Evolutionary conservation across 2,113 vertebrate genomes (phyloP), one percentile per base, ranked within the genome.

Genomic region (Pao palembangensis): DNA sequence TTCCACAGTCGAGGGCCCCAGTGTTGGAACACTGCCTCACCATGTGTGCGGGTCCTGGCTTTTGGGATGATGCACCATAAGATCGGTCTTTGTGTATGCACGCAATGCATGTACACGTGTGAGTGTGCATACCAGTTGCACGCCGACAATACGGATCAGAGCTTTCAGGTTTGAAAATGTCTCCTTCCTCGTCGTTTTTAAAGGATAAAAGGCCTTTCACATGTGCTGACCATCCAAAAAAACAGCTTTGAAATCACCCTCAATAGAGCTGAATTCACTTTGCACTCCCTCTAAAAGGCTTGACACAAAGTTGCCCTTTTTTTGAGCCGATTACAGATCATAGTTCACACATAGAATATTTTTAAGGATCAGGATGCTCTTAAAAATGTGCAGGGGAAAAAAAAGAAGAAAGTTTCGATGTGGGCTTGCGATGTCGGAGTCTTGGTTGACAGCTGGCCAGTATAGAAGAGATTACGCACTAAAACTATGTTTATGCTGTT

Each of bases 211-310:
- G 71, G 58, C 67, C 55, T 64, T 69, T 75, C 69, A 67, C 59
- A 69, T 81, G 76, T 76, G 81, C 81, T 85, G 81, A 84, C 83
- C 65, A n/a, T 50, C 64, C 53, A 28, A 76, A 64, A 69, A 82
- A 72, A 69, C 47, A 55, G 71, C 83, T 87, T 84, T 84, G 85
- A 85, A 87, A 85, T 85, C 78, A 76, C 58, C 67, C 61, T 87
- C 81, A 78, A 69, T 76, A 52, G 71, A 76, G 60, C 71, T 55
- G 60, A 75, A 82, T 71, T 79, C 55, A 58, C 73, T 78, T 70
- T 53, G 53, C 51, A 25, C 41, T 23, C 3, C 20, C 53, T 71
- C 75, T 82, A 73, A 82, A 83, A 84, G 62, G 67, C 63, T 72
- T 71, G 68, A 75, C 62, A 82, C 81, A 72, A 71, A 76, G 56